These are phyloP conservation scores for Hydrocynus forskahlii DNA, from an alignment of 2,797 vertebrate genomes.

Conservation along the genomic window DNA sequence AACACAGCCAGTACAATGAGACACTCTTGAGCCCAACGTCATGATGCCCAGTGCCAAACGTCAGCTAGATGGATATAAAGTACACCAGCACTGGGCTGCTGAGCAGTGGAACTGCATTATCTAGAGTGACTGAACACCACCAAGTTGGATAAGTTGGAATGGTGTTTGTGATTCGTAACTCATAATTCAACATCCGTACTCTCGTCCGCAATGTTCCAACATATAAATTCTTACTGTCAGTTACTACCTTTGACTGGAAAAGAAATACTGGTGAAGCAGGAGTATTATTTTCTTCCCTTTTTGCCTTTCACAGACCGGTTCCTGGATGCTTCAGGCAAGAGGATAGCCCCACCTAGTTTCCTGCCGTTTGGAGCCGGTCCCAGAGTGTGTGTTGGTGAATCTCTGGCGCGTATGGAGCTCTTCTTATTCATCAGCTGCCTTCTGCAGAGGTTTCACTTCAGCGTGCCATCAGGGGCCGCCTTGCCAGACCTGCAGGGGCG, in stretches of 20 bases:
- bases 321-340: constrained; percentile 70
- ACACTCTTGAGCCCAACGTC: not conserved
- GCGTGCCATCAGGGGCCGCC: constrained; percentile 60
- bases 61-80: not conserved
- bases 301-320: constrained; percentile 71
- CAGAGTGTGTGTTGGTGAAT: constrained; percentile 80
- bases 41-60: not conserved
- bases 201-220: not conserved
- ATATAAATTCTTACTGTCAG: not conserved
- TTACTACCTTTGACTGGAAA: not conserved
- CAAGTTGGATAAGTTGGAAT: not conserved
- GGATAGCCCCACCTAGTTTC: constrained; percentile 68
- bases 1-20: not conserved
- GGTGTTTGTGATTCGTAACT: not conserved
- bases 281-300: not conserved
- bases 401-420: constrained; percentile 77
- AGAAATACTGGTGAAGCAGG: not conserved
- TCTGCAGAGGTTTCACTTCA: constrained; percentile 77
- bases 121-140: not conserved
- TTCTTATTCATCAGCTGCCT: constrained; percentile 79
- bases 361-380: constrained; percentile 81
- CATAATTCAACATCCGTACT: too few species aligned
- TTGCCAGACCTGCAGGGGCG: constrained; percentile 75
- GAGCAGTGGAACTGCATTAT: not conserved
- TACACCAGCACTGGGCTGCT: not conserved